A percentile compares a stretch with the other conserved stretches of the same genome.
Conservation (phyloP, 1,140 invertebrate genomes). For the Geopemphigus sp. region DNA sequence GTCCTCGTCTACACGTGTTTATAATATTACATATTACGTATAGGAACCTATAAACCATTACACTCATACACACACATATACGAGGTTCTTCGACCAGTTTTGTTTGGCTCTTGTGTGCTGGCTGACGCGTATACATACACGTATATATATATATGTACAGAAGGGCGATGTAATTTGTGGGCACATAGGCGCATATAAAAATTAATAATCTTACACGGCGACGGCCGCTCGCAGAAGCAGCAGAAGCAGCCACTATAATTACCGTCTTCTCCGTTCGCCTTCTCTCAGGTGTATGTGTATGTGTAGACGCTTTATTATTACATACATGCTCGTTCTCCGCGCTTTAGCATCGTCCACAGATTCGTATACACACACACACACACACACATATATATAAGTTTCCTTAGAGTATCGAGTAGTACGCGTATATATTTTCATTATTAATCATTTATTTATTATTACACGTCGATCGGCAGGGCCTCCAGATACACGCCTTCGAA, state of each 20-base stretch:
- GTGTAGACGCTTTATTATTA: background rate
- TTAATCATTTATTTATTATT: slow-evolving; percentile 50
- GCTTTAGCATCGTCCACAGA: background rate
- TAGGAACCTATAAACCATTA: no score
- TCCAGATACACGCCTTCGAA: slow-evolving; percentile 35
- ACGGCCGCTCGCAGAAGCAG: background rate
- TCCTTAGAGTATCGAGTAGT: background rate
- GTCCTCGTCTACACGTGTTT: background rate
- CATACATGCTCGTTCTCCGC: background rate
- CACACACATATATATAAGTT: background rate
- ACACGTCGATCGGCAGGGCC: slow-evolving; percentile 42
- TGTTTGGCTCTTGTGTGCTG: background rate
- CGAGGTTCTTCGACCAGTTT: slow-evolving; percentile 22
- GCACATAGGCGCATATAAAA: slow-evolving; percentile 5
- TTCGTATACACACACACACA: background rate
- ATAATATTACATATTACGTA: background rate
- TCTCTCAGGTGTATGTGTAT: background rate
- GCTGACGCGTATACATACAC: background rate
- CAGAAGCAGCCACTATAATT: slow-evolving; percentile 44
- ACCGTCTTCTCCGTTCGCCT: slow-evolving; percentile 8
- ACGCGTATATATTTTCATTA: slow-evolving; percentile 7
- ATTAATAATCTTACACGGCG: slow-evolving; percentile 36
- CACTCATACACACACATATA: background rate
- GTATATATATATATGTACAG: background rate
- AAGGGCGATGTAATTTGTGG: slow-evolving; percentile 32